Percentiles rank a stretch among this genome's conserved stretches.
Evolutionary conservation across 1,140 invertebrate genomes (phyloP).

Genomic region (Bradynema listronoti): DNA sequence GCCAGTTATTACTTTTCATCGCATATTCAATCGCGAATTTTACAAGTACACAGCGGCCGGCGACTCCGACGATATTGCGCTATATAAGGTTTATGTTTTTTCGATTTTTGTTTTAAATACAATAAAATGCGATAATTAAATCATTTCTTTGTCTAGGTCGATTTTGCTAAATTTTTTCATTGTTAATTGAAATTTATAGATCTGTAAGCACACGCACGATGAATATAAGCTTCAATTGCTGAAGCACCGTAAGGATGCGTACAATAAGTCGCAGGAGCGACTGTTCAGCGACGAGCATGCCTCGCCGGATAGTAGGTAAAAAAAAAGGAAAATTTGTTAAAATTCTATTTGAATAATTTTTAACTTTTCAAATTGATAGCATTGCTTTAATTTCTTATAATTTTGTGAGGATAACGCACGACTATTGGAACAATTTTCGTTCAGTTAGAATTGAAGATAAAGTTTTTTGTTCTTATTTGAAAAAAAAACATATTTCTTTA

Average conservation of each 20-base stretch:
- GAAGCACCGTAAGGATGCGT: constrained; percentile 26
- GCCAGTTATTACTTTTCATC: constrained; percentile 23
- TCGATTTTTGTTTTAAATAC: not conserved
- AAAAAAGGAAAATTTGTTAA: constrained; percentile 9
- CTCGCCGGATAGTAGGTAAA: constrained; percentile 39
- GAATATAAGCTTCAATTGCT: constrained; percentile 26
- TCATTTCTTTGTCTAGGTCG: not conserved
- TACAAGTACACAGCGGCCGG: constrained; percentile 34
- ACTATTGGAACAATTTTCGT: not conserved
- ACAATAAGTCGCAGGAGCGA: constrained; percentile 26
- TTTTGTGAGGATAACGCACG: too few species aligned
- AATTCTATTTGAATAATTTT: too few species aligned
- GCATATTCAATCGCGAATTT: constrained; percentile 44
- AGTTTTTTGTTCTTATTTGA: too few species aligned
- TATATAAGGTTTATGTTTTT: constrained; percentile 30
- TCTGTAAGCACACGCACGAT: constrained; percentile 33
- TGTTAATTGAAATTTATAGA: constrained; percentile 15
- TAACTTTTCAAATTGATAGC: too few species aligned
- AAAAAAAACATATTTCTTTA: too few species aligned
- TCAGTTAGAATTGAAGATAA: too few species aligned
- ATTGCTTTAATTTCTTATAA: too few species aligned
- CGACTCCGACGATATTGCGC: constrained; percentile 26
- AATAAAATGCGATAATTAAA: not conserved
- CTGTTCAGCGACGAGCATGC: constrained; percentile 40
- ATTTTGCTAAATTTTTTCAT: not conserved